Base-by-base conservation (phyloP, 2,113 vertebrate genomes). In the Synodontis membranacea region DNA sequence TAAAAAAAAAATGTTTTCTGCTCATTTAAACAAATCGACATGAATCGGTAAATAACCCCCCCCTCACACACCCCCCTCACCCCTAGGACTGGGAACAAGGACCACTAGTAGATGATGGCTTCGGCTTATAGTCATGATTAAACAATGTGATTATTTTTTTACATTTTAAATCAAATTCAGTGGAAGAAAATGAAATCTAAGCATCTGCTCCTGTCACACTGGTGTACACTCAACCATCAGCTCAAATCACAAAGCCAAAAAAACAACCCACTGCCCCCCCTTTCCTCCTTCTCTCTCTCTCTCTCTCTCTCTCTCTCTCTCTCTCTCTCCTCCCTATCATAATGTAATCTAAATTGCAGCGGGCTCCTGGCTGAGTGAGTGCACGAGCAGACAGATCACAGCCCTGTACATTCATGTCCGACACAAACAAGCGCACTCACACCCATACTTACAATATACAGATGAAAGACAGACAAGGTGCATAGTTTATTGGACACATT, bases 291-390 rank as follows among this genome's bases (percentile, higher is more conserved):
- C 64, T 68, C 64, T 37, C 64, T 66, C 64, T 17, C 60, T 64
- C 60, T 64, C 60, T n/a, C 21, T 58, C 60, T 64, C 25, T 31
- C 37, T 25, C 68, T 23, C 83, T 58, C 4, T 1, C 76, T 81
- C 42, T 21, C 60, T 48, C 83, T n/a, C 54, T 80, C 58, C n/a
- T 39, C 58, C 34, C 23, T 86, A 80, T 86, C 66, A 66, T 72
- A 81, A 82, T 82, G 52, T 82, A 56, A 74, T 74, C 79, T 74
- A 82, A 86, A 86, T 81, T 86, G 78, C 62, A 83, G 81, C 34
- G 80, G 44, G 46, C 56, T 85, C 50, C 85, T 48, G 48, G 52
- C 34, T 60, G 78, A 50, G 14, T 42, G 76, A 68, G 46, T 70
- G 76, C 78, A 81, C 34, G 78, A 82, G 79, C 56, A 82, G 50